Evolutionary conservation across 2,113 vertebrate species (phyloP).

Genomic region (Xiphophorus hellerii): DNA sequence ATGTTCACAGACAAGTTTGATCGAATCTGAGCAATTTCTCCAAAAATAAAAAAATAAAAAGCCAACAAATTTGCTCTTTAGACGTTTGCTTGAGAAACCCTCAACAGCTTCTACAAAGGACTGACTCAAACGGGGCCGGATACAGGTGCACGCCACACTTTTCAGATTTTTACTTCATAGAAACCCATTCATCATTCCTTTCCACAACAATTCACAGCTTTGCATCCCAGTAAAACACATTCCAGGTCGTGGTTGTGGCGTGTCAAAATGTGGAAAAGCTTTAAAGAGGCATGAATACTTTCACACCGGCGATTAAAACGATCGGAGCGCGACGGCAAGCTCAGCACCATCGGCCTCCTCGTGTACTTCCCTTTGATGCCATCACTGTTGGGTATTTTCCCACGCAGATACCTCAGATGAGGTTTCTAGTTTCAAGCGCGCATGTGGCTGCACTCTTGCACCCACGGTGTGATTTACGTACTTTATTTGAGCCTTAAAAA

Average conservation of each 20-base stretch:
- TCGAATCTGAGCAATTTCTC: too few relatives aligned
- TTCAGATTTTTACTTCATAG: too few relatives aligned
- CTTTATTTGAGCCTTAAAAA: constrained; percentile 23
- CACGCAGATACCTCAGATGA: constrained; percentile 9
- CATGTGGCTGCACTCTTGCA: constrained; percentile 28
- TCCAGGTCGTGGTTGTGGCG: background rate
- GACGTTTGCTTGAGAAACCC: too few relatives aligned
- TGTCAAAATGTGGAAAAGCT: background rate
- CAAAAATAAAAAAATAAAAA: too few relatives aligned
- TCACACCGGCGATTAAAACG: constrained; percentile 4
- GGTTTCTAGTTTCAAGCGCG: constrained; percentile 52
- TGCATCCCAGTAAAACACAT: background rate
- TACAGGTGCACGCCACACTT: too few relatives aligned
- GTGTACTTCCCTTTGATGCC: constrained; percentile 22
- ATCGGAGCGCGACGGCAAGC: background rate
- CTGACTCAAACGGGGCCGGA: too few relatives aligned
- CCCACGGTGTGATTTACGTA: background rate
- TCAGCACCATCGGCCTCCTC: constrained; percentile 7
- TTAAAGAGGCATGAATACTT: background rate
- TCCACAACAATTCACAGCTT: too few relatives aligned
- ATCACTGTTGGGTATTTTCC: constrained; percentile 45
- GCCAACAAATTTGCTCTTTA: too few relatives aligned
- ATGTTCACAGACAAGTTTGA: too few relatives aligned
- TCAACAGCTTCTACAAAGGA: too few relatives aligned
- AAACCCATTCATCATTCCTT: too few relatives aligned